These are phyloP conservation scores for Pipistrellus nathusii DNA, from an alignment of 2,797 vertebrate genomes.

Conservation along the genomic window DNA sequence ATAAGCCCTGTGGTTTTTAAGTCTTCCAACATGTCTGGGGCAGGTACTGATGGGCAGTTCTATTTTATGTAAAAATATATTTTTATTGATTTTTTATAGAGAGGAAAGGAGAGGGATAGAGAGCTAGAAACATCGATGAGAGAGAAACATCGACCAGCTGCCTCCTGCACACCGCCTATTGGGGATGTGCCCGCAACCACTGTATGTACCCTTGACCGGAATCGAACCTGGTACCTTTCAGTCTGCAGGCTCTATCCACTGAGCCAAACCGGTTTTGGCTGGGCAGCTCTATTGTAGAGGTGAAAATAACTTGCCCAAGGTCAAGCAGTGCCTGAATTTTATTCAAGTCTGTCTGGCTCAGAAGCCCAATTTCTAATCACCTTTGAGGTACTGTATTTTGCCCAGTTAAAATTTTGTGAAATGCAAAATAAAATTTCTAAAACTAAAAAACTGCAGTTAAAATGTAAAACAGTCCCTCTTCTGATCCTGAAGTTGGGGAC, in stretches of 20 bases:
- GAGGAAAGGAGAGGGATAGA: too few species aligned
- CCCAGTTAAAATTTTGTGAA: background rate
- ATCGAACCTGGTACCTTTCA: too few species aligned
- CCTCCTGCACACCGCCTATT: too few species aligned
- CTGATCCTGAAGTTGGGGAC: background rate
- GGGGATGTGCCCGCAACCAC: too few species aligned
- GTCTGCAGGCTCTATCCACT: too few species aligned
- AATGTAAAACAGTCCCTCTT: background rate
- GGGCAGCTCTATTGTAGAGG: background rate
- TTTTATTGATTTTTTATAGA: too few species aligned
- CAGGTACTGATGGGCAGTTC: background rate
- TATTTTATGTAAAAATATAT: background rate
- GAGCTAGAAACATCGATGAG: too few species aligned
- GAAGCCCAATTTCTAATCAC: slow-evolving; percentile 32
- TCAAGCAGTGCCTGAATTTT: background rate
- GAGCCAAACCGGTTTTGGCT: too few species aligned
- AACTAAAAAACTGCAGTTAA: background rate
- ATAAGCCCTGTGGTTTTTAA: background rate
- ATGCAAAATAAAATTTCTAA: background rate
- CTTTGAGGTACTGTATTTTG: slow-evolving; percentile 17
- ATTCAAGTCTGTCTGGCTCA: background rate
- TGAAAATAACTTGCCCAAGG: background rate
- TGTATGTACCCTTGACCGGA: too few species aligned
- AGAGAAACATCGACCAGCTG: too few species aligned
- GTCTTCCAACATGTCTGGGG: background rate